These are phyloP conservation scores for Parthenolecanium corni DNA, from an alignment of 2,888 invertebrate species.

Conservation along the genomic window DNA sequence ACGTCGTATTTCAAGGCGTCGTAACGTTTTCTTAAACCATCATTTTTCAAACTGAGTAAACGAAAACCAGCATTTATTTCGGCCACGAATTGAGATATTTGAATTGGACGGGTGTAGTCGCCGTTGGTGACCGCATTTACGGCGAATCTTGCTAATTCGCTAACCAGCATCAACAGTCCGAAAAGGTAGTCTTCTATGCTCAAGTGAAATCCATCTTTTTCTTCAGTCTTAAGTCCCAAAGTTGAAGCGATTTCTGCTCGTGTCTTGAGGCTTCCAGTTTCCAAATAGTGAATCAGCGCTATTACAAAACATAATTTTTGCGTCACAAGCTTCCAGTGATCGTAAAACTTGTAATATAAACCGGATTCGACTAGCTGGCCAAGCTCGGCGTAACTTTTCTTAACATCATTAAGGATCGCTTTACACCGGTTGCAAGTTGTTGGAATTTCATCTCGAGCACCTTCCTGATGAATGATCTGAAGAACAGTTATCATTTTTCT, in stretches of 20 bases:
- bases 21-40: constrained; percentile 69
- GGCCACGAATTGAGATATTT: constrained; percentile 73
- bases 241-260: constrained; percentile 64
- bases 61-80: constrained; percentile 83
- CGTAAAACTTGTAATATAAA: constrained; percentile 77
- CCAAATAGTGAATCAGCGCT: constrained; percentile 66
- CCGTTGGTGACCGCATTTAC: constrained; percentile 77
- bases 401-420: constrained; percentile 52
- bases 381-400: constrained; percentile 52
- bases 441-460: constrained; percentile 55
- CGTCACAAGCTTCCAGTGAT: constrained; percentile 74
- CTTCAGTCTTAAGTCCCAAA: constrained; percentile 45
- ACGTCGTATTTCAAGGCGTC: constrained; percentile 84
- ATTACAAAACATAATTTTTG: constrained; percentile 68
- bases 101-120: constrained; percentile 65
- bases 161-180: constrained; percentile 68
- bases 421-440: constrained; percentile 47
- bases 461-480: constrained; percentile 67
- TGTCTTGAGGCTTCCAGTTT: constrained; percentile 59
- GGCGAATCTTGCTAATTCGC: constrained; percentile 70
- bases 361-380: constrained; percentile 55
- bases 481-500: constrained; percentile 66
- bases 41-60: constrained; percentile 80
- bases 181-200: constrained; percentile 84
- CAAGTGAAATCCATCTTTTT: constrained; percentile 63